phyloP scores from a whole-genome alignment of 2,888 invertebrate species.

The Ophioninae sp. region DNA sequence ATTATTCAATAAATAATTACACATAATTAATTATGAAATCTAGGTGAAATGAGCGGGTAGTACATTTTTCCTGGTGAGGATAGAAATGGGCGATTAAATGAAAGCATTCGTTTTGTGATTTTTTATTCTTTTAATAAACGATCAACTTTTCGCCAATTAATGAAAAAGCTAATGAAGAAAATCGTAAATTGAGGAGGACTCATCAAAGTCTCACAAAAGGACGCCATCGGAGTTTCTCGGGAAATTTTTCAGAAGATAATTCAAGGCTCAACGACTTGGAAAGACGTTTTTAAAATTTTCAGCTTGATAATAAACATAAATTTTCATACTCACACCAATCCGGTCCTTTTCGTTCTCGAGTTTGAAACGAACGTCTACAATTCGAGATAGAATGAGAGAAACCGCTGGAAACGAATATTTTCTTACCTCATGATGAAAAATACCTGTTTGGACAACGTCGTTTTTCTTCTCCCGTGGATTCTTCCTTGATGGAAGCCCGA shows the following conservation, averaged over 20 bases:
- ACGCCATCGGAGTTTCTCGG: constrained; percentile 68
- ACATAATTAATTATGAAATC: too few relatives aligned
- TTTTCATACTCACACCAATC: background rate
- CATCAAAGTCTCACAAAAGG: background rate
- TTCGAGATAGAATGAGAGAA: background rate
- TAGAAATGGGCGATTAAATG: too few relatives aligned
- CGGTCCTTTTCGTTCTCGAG: background rate
- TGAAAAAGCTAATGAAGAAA: background rate
- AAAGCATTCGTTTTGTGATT: background rate
- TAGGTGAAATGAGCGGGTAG: too few relatives aligned
- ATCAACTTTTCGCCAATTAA: background rate
- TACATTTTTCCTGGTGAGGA: too few relatives aligned
- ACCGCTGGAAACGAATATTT: background rate
- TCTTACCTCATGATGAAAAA: background rate
- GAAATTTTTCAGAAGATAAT: background rate
- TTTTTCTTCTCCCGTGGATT: background rate
- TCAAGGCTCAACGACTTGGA: background rate
- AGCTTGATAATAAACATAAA: background rate
- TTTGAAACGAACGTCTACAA: background rate
- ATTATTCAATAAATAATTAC: too few relatives aligned
- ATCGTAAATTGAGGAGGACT: background rate
- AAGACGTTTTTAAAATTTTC: background rate
- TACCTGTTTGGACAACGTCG: constrained; percentile 1
- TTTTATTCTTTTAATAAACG: background rate
- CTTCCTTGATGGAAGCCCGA: background rate